Conservation (phyloP, 2,888 invertebrate species). For the Rhingia campestris region DNA sequence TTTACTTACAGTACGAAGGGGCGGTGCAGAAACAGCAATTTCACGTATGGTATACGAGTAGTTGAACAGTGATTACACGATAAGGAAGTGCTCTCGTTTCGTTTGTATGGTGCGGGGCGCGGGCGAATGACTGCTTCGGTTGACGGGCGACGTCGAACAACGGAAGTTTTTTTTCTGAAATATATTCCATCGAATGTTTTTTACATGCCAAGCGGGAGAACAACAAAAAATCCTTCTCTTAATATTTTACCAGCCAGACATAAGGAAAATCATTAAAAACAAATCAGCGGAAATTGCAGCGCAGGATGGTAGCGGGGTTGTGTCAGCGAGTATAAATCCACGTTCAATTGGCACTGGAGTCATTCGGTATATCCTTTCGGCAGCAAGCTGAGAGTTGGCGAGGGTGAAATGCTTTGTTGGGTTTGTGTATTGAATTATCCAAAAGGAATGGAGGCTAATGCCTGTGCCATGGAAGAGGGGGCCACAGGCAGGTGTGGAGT, state of each 20-base stretch:
- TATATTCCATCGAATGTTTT: slow-evolving; percentile 59
- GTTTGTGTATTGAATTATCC: slow-evolving; percentile 4
- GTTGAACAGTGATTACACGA: slow-evolving; percentile 63
- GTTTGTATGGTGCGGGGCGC: not conserved
- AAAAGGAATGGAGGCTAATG: not conserved
- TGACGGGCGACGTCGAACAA: slow-evolving; percentile 42
- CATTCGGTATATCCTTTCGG: not conserved
- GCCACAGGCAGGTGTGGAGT: slow-evolving; percentile 41
- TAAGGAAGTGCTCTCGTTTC: slow-evolving; percentile 51
- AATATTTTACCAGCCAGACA: slow-evolving; percentile 43
- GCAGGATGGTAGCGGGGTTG: slow-evolving; percentile 1
- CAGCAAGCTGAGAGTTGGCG: not conserved
- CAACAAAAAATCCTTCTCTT: slow-evolving; percentile 35
- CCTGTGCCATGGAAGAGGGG: not conserved
- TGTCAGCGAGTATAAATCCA: slow-evolving; percentile 7
- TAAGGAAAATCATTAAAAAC: slow-evolving; percentile 71
- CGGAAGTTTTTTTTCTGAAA: slow-evolving; percentile 52
- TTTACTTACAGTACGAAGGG: slow-evolving; percentile 20
- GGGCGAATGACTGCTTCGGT: slow-evolving; percentile 11
- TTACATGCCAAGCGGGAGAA: slow-evolving; percentile 14
- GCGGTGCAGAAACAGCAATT: slow-evolving; percentile 20
- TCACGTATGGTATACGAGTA: slow-evolving; percentile 23
- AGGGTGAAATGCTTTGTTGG: slow-evolving; percentile 7
- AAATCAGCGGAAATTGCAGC: slow-evolving; percentile 71
- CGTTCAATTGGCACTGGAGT: slow-evolving; percentile 40